phyloP scores from a whole-genome alignment of 1,140 invertebrate genomes.

The Micrasema minimum region DNA sequence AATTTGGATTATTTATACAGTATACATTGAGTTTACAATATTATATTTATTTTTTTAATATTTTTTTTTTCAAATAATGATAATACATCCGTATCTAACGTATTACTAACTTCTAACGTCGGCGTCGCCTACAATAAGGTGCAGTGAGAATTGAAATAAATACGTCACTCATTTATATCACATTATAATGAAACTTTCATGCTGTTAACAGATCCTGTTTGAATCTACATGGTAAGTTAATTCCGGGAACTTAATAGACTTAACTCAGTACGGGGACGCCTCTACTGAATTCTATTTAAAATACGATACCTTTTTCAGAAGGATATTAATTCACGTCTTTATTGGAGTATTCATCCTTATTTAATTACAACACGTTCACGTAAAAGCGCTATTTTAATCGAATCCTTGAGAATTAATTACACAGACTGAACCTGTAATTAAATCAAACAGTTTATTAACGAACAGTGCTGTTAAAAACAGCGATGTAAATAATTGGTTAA shows the following conservation, averaged over 20 bases:
- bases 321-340: no score
- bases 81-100: background rate
- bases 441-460: no score
- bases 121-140: background rate
- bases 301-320: conserved; percentile 8
- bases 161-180: background rate
- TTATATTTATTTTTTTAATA: background rate
- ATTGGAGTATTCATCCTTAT: no score
- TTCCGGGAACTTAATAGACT: conserved; percentile 10
- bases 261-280: background rate
- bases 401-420: no score
- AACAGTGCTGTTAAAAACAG: no score
- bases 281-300: conserved; percentile 16
- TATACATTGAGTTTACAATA: background rate
- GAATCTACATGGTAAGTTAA: conserved; percentile 7
- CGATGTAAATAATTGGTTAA: no score
- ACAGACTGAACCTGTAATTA: no score
- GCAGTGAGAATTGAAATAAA: background rate
- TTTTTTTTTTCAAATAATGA: background rate
- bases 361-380: no score
- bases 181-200: background rate
- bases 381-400: no score
- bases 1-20: background rate
- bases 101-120: background rate
- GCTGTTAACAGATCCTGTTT: background rate